Evolutionary conservation across 2,888 invertebrate species (phyloP).

Genomic region (Acleris laterana): DNA sequence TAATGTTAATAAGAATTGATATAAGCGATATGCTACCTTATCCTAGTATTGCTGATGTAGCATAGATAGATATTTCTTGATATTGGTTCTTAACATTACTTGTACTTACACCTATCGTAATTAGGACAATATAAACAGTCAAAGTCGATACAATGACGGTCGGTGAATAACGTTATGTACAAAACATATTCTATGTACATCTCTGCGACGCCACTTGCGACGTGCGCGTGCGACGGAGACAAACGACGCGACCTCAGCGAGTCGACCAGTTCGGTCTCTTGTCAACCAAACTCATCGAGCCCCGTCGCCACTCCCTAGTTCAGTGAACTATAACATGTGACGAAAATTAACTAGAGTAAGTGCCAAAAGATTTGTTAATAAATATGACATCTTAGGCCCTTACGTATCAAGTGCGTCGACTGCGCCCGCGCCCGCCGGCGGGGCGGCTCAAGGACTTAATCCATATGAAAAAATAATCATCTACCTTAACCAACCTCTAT

Average conservation of each 20-base stretch:
- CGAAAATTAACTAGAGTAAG: slow-evolving; percentile 46
- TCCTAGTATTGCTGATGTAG: slow-evolving; percentile 73
- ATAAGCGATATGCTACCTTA: slow-evolving; percentile 52
- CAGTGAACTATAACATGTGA: slow-evolving; percentile 24
- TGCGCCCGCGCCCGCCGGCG: not conserved
- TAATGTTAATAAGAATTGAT: slow-evolving; percentile 54
- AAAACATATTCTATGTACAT: slow-evolving; percentile 35
- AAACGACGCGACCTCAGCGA: slow-evolving; percentile 21
- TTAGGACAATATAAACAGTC: slow-evolving; percentile 35
- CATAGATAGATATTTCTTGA: slow-evolving; percentile 47
- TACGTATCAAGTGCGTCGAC: slow-evolving; percentile 44
- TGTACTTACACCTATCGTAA: slow-evolving; percentile 1
- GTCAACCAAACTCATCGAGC: slow-evolving; percentile 11
- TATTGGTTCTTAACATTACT: slow-evolving; percentile 10
- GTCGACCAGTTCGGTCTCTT: slow-evolving; percentile 26
- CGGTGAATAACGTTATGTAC: slow-evolving; percentile 32
- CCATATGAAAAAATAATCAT: slow-evolving; percentile 37
- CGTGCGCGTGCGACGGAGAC: not conserved
- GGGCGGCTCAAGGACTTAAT: slow-evolving; percentile 11
- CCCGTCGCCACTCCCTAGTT: slow-evolving; percentile 3
- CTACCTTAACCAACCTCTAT: slow-evolving; percentile 39
- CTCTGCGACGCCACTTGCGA: slow-evolving; percentile 9
- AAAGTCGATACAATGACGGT: slow-evolving; percentile 35
- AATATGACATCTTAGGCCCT: slow-evolving; percentile 65
- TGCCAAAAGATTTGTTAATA: slow-evolving; percentile 58